These are phyloP conservation scores for Drosophila kikkawai DNA, from an alignment of 1,140 invertebrate species.

Conservation along the genomic window DNA sequence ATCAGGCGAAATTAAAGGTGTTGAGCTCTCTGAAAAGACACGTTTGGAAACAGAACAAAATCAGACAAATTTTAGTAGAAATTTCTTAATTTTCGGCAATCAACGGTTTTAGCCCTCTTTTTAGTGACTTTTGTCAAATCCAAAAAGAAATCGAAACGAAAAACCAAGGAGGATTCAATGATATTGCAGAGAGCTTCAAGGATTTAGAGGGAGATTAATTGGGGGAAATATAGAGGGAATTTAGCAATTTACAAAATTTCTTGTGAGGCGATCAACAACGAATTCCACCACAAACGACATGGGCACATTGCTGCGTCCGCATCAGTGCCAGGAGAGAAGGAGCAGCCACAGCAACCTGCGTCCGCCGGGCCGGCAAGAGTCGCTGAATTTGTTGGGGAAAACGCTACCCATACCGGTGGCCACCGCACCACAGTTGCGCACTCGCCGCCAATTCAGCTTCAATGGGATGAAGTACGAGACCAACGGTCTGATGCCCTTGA, in stretches of 20 bases:
- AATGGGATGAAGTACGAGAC: slow-evolving; percentile 57
- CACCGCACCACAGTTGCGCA: slow-evolving; percentile 42
- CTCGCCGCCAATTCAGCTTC: slow-evolving; percentile 51
- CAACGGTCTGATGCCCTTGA: neutral
- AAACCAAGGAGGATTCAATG: neutral
- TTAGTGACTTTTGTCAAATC: neutral
- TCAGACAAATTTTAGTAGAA: neutral
- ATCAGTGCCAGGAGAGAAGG: neutral
- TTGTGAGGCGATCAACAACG: neutral
- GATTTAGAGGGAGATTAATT: neutral
- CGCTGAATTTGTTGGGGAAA: slow-evolving; percentile 45
- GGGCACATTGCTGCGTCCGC: neutral
- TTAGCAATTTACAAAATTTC: neutral
- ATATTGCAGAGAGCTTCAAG: slow-evolving; percentile 4
- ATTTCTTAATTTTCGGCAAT: slow-evolving; percentile 5
- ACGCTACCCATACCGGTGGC: slow-evolving; percentile 39
- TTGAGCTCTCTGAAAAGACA: slow-evolving; percentile 12
- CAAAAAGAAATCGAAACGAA: neutral
- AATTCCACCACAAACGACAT: neutral
- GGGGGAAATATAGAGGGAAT: neutral
- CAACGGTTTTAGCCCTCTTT: neutral
- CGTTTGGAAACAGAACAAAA: slow-evolving; percentile 9
- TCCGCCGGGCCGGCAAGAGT: neutral
- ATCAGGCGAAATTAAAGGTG: neutral
- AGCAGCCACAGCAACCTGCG: neutral